Evolutionary conservation across 2,797 vertebrate species (phyloP).

Genomic region (Pantherophis vulpinus): DNA sequence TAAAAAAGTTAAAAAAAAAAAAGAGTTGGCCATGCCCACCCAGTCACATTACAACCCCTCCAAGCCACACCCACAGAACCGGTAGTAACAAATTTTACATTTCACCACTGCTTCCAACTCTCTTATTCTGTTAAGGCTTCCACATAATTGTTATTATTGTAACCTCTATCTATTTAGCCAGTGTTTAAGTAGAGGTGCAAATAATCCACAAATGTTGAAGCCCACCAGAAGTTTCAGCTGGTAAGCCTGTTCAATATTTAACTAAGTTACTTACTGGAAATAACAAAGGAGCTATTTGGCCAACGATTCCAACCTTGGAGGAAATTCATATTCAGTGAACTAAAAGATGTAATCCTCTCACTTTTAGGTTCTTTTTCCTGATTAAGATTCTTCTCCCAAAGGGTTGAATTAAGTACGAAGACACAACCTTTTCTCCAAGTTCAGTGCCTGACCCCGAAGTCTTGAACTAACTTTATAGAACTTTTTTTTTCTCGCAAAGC

Average conservation of each 20-base stretch:
- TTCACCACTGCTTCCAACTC: neutral
- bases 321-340: neutral
- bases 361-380: neutral
- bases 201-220: neutral
- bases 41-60: too few species aligned
- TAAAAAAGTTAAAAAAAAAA: too few species aligned
- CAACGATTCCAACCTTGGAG: neutral
- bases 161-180: neutral
- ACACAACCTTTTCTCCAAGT: neutral
- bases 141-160: neutral
- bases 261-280: neutral
- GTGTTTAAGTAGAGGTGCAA: neutral
- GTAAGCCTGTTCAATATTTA: neutral
- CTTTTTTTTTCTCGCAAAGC: neutral
- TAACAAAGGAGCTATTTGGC: neutral
- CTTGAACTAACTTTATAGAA: neutral
- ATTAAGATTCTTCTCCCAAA: neutral
- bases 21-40: too few species aligned
- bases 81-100: too few species aligned
- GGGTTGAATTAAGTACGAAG: neutral
- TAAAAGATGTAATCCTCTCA: neutral
- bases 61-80: too few species aligned
- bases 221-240: neutral
- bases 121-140: neutral
- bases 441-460: neutral